These are phyloP conservation scores for Melanargia galathea DNA, from an alignment of 2,888 invertebrate species.

Conservation along the genomic window DNA sequence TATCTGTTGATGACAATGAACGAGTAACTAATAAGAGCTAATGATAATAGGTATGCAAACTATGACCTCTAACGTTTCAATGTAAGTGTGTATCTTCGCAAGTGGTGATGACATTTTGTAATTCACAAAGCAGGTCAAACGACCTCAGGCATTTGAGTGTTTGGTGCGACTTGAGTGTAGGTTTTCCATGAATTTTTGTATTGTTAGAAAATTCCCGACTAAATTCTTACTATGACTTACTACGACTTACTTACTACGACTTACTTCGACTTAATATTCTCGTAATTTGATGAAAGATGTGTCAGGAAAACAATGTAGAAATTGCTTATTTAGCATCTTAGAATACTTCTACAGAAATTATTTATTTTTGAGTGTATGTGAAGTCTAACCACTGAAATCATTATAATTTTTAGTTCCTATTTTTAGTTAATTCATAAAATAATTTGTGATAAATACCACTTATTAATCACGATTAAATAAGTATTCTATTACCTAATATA, in stretches of 20 bases:
- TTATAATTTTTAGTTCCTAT: background rate
- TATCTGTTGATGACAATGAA: too few relatives aligned
- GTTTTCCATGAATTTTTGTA: background rate
- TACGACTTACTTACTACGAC: too few relatives aligned
- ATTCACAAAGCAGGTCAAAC: slow-evolving; percentile 27
- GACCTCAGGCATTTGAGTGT: slow-evolving; percentile 29
- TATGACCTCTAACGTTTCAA: slow-evolving; percentile 17
- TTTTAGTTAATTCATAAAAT: background rate
- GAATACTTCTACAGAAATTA: background rate
- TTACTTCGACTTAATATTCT: too few relatives aligned
- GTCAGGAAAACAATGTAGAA: background rate
- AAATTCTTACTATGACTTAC: too few relatives aligned
- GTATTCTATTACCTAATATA: background rate
- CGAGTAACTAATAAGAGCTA: background rate
- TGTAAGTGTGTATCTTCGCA: slow-evolving; percentile 8
- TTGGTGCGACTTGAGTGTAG: slow-evolving; percentile 22
- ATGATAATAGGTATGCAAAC: slow-evolving; percentile 11
- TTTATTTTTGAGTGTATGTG: background rate
- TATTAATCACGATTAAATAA: background rate
- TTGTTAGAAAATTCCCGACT: background rate
- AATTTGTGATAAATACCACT: background rate
- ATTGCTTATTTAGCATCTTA: background rate
- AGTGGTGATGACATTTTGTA: slow-evolving; percentile 27
- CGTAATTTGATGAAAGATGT: background rate
- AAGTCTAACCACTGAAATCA: background rate